These are phyloP conservation scores for Creontiades dilutus DNA, from an alignment of 2,888 invertebrate genomes.

Conservation along the genomic window DNA sequence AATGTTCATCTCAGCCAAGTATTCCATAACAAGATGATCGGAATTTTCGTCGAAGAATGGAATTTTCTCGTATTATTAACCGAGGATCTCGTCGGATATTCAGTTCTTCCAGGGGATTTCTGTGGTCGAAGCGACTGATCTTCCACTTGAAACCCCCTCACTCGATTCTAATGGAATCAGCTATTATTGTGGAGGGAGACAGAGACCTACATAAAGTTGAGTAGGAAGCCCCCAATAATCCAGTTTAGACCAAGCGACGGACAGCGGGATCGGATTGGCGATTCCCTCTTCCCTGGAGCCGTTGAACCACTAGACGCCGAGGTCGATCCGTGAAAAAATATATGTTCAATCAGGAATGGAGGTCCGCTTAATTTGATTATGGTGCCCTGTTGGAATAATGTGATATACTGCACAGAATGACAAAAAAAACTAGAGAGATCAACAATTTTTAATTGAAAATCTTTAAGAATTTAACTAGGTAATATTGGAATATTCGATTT, in stretches of 20 bases:
- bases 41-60: too few species aligned
- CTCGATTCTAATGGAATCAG: neutral
- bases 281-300: neutral
- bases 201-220: neutral
- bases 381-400: neutral
- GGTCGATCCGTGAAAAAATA: neutral
- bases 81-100: too few species aligned
- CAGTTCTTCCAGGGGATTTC: too few species aligned
- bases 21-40: too few species aligned
- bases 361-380: neutral
- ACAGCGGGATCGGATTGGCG: neutral
- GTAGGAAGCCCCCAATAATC: constrained; percentile 6
- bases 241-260: neutral
- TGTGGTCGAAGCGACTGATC: neutral
- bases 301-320: neutral
- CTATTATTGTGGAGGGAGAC: constrained; percentile 2
- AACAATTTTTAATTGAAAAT: too few species aligned
- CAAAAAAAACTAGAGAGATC: neutral
- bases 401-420: neutral
- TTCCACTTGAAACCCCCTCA: neutral
- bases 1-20: too few species aligned
- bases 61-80: too few species aligned
- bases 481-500: too few species aligned
- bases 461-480: too few species aligned
- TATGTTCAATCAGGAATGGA: neutral